A percentile compares a stretch with the other conserved stretches of the same genome.
Conservation (phyloP, 2,888 invertebrate genomes). For the Brachypalpus laphriformis region DNA sequence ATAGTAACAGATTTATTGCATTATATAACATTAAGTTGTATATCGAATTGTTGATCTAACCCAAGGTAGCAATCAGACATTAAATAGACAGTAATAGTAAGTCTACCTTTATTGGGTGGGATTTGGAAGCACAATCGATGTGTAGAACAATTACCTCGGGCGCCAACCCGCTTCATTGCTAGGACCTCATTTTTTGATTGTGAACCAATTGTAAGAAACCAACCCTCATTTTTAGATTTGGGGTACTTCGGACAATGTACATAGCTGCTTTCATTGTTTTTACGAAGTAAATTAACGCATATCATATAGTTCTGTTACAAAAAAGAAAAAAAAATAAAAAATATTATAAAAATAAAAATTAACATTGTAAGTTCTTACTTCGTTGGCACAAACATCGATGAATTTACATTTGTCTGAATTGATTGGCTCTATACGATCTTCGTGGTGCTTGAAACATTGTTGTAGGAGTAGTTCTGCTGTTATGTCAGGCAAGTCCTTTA, state of each 20-base stretch:
- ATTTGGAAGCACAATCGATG: slow-evolving; percentile 86
- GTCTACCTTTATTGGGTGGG: slow-evolving; percentile 88
- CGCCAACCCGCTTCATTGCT: slow-evolving; percentile 90
- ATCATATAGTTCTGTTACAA: slow-evolving; percentile 87
- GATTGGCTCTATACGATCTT: slow-evolving; percentile 75
- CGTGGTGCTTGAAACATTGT: slow-evolving; percentile 83
- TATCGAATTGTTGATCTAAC: slow-evolving; percentile 93
- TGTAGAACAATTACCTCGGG: slow-evolving; percentile 83
- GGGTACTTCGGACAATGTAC: slow-evolving; percentile 94
- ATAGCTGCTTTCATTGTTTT: slow-evolving; percentile 85
- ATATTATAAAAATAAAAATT: too few relatives aligned
- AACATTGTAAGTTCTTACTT: slow-evolving; percentile 82
- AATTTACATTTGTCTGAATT: slow-evolving; percentile 82
- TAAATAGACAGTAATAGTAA: slow-evolving; percentile 91
- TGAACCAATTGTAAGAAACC: slow-evolving; percentile 94
- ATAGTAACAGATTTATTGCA: too few relatives aligned
- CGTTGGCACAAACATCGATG: slow-evolving; percentile 87
- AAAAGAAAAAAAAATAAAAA: slow-evolving; percentile 22
- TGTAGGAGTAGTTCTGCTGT: slow-evolving; percentile 85
- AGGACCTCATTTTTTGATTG: slow-evolving; percentile 88
- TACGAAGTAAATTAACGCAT: slow-evolving; percentile 84
- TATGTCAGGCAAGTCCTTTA: slow-evolving; percentile 87
- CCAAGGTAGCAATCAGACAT: slow-evolving; percentile 97
- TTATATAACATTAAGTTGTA: slow-evolving; percentile 84
- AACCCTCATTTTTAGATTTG: slow-evolving; percentile 97